Conservation (phyloP, 2,888 invertebrate species). For the Siphonodentalium dalli region DNA sequence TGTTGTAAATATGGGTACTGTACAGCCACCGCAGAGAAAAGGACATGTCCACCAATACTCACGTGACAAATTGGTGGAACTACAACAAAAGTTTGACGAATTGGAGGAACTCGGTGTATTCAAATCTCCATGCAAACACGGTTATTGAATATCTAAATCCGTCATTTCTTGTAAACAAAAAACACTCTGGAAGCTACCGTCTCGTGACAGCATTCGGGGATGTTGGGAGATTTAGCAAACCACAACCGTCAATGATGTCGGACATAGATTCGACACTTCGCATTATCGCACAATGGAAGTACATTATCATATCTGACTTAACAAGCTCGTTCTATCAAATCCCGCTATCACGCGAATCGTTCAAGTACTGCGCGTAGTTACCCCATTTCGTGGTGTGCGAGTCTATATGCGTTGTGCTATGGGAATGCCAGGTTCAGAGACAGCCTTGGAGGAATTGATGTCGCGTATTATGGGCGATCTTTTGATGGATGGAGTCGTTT, state of each 20-base stretch:
- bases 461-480: slow-evolving; percentile 30
- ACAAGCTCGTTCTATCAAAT: slow-evolving; percentile 35
- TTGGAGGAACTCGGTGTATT: slow-evolving; percentile 22
- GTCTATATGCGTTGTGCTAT: slow-evolving; percentile 38
- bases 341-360: slow-evolving; percentile 28
- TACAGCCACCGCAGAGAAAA: slow-evolving; percentile 29
- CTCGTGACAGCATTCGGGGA: slow-evolving; percentile 23
- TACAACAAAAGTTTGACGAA: slow-evolving; percentile 28
- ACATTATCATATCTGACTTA: slow-evolving; percentile 31
- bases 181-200: slow-evolving; percentile 2
- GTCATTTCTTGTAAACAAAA: slow-evolving; percentile 8
- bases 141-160: slow-evolving; percentile 27
- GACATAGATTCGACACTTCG: slow-evolving; percentile 21
- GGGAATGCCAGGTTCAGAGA: slow-evolving; percentile 42
- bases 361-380: slow-evolving; percentile 39
- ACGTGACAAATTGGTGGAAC: slow-evolving; percentile 19
- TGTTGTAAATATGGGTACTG: slow-evolving; percentile 28
- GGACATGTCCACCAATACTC: slow-evolving; percentile 27
- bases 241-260: slow-evolving; percentile 28
- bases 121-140: slow-evolving; percentile 13
- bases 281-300: slow-evolving; percentile 31
- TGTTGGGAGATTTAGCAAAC: slow-evolving; percentile 20
- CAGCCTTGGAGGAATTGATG: slow-evolving; percentile 35
- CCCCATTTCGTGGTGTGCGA: slow-evolving; percentile 32
- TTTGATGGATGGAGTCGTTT: slow-evolving; percentile 27